Conservation (phyloP, 2,797 vertebrate genomes). For the Glyptemys insculpta region DNA sequence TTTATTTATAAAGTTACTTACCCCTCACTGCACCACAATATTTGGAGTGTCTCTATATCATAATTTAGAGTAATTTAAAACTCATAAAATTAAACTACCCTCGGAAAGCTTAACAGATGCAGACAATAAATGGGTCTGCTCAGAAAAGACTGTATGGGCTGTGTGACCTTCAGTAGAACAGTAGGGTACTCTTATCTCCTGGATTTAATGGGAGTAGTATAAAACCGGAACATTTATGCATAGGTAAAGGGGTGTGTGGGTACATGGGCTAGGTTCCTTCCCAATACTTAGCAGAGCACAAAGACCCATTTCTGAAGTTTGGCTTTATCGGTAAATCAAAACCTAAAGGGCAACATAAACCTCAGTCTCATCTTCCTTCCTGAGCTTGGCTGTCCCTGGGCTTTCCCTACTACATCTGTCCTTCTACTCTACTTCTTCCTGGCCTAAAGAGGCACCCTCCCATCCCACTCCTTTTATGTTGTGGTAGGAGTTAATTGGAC, state of each 20-base stretch:
- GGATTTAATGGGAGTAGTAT: constrained; percentile 35
- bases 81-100: not conserved
- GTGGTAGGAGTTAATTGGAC: not conserved
- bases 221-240: constrained; percentile 45
- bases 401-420: not conserved
- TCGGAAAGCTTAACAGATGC: constrained; percentile 11
- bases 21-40: not conserved
- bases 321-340: constrained; percentile 16
- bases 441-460: not conserved
- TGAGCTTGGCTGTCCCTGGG: not conserved
- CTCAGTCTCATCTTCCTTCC: constrained; percentile 6
- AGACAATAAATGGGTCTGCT: not conserved
- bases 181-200: constrained; percentile 38
- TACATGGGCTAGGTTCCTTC: constrained; percentile 47
- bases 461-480: not conserved
- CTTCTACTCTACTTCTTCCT: not conserved
- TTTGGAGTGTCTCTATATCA: not conserved
- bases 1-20: constrained; percentile 10
- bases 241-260: constrained; percentile 38
- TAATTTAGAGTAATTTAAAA: not conserved
- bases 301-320: constrained; percentile 4
- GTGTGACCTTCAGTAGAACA: constrained; percentile 50
- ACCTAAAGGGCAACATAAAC: constrained; percentile 15
- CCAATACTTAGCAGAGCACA: constrained; percentile 25
- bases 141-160: not conserved